Base-by-base conservation (phyloP, 2,888 invertebrate species). In the Chymomyza caudatula region DNA sequence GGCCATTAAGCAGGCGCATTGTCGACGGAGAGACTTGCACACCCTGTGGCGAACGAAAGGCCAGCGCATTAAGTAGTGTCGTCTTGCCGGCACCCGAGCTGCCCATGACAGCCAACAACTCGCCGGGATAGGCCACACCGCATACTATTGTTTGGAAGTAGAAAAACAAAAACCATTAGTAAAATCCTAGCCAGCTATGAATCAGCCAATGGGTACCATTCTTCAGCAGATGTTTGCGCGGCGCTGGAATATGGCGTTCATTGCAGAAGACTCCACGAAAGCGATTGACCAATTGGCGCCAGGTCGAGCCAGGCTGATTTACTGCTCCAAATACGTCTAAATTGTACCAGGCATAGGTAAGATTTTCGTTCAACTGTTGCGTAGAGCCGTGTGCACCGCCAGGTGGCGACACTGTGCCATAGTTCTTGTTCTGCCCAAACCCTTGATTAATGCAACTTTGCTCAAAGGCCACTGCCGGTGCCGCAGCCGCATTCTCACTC, bases 51-150 rank as follows among this genome's bases (percentile, higher is more conserved):
- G 95, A 94, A 22, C 96, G 93, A 89, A 95, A 96, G 4, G 97
- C 97, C 71, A 98, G 89, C 0, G 96, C 94, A 90, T 98, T 98
- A 64, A 98, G 91, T 2, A 98, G 92, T 0, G 98, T 98, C 0
- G 98, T 98, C 91, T 98, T 98, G 1, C 98, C 98, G 0, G 98
- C 97, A 0, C 98, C 98, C 25, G 96, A 96, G 0, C 96, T 95
- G 0, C 97, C 97, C 94, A 97, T 94, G 54, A 97, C 94, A 1
- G 97, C 96, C 53, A 97, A 91, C 25, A 97, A 90, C 88, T 97
- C 96, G 0, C 97, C 97, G 0, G 97, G 96, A 87, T 94, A 93
- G 0, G 97, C 97, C 1, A 95, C 93, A 0, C 97, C 97, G 74
- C 93, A 94, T 5, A 96, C 96, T 96, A 8, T 11, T 42, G 6